Conservation (phyloP, 2,797 vertebrate genomes). For the Bradypodion ventrale region DNA sequence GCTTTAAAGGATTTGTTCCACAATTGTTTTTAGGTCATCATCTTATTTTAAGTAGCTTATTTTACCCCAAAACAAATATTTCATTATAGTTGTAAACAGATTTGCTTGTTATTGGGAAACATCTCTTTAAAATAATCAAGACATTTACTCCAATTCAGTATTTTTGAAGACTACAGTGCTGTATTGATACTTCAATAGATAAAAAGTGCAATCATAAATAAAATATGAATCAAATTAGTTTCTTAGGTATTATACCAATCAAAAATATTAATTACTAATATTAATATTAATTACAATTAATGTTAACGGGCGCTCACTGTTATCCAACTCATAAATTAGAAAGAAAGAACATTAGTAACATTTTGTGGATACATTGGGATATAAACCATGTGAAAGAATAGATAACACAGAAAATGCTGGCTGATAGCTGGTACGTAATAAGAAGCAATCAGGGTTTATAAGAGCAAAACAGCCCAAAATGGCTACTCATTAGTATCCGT, state of each 20-base stretch:
- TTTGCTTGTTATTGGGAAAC: background rate
- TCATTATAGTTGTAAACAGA: slow-evolving; percentile 24
- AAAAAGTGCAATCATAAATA: background rate
- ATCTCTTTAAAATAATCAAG: background rate
- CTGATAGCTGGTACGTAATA: background rate
- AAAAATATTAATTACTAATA: background rate
- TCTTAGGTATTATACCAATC: background rate
- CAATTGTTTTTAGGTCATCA: slow-evolving; percentile 40
- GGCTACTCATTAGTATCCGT: background rate
- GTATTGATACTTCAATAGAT: background rate
- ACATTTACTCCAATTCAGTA: background rate
- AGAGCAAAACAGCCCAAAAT: background rate
- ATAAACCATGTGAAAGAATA: background rate
- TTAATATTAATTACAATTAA: no score
- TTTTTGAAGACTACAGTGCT: background rate
- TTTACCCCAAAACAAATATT: slow-evolving; percentile 44
- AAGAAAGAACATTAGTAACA: background rate
- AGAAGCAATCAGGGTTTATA: background rate
- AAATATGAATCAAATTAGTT: background rate
- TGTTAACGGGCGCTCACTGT: background rate
- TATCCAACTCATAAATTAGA: background rate
- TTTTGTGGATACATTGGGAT: background rate
- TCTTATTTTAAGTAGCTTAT: slow-evolving; percentile 32
- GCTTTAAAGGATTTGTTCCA: slow-evolving; percentile 40
- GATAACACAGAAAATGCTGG: background rate